Percentiles rank a stretch among this genome's conserved stretches.
phyloP scores from a whole-genome alignment of 1,140 invertebrate species.

The Zaprionus ghesquierei region DNA sequence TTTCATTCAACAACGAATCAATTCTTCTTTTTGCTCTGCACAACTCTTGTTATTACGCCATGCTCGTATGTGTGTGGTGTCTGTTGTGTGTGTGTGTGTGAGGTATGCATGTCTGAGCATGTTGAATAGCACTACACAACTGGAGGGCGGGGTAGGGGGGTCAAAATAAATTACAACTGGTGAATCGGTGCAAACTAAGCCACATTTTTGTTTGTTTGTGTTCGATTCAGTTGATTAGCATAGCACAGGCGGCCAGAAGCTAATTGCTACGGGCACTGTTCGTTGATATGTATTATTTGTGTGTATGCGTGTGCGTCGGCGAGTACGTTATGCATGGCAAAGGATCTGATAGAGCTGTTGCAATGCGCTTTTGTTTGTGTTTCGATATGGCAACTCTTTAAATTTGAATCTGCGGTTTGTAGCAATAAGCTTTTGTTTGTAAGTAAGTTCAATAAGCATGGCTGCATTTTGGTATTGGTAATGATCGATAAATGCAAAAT shows the following conservation, averaged over 20 bases:
- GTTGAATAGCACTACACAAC: slow-evolving; percentile 17
- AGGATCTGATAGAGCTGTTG: not conserved
- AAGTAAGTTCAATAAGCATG: not conserved
- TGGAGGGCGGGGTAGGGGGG: not conserved
- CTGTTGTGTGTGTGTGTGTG: slow-evolving; percentile 4
- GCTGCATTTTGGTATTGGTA: not conserved
- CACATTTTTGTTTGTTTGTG: slow-evolving; percentile 33
- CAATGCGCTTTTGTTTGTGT: not conserved
- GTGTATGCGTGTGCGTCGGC: not conserved
- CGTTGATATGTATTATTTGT: slow-evolving; percentile 7
- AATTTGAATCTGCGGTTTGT: not conserved
- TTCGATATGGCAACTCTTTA: not conserved
- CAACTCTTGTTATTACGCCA: not conserved
- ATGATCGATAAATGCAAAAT: not conserved
- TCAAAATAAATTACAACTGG: slow-evolving; percentile 16
- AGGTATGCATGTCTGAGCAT: slow-evolving; percentile 25
- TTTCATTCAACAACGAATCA: not conserved
- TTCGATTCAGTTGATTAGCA: not conserved
- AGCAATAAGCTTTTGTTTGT: not conserved
- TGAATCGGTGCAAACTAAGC: slow-evolving; percentile 59
- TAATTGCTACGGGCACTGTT: not conserved
- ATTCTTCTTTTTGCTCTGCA: not conserved
- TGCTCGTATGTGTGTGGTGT: not conserved
- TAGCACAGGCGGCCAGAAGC: not conserved
- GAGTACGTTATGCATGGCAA: not conserved